Conservation (phyloP, 2,113 vertebrate genomes). For the Varanus komodoensis region DNA sequence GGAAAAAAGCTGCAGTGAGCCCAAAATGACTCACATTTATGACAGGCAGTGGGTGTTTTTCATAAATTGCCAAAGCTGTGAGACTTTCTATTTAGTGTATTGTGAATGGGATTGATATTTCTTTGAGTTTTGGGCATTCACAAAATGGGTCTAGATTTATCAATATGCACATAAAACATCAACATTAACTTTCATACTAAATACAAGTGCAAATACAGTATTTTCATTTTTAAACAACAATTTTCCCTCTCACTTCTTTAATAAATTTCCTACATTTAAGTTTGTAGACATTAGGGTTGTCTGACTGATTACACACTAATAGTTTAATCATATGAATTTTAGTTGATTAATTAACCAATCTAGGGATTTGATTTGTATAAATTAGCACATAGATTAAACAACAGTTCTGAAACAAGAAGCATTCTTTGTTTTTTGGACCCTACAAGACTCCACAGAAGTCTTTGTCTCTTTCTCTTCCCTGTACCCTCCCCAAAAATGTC, state of each 20-base stretch:
- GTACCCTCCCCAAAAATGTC: neutral
- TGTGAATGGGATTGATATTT: too few species aligned
- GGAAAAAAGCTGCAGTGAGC: too few species aligned
- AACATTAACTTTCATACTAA: neutral
- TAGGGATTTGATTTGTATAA: neutral
- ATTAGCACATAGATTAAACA: neutral
- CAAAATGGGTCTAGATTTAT: neutral
- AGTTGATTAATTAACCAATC: neutral
- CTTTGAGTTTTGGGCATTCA: neutral
- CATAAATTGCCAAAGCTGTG: too few species aligned
- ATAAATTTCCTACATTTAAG: neutral
- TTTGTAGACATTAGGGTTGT: neutral
- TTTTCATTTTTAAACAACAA: neutral
- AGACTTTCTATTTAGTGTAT: too few species aligned
- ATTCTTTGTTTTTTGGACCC: neutral
- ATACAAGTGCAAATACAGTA: neutral
- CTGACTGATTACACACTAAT: neutral
- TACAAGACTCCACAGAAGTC: neutral
- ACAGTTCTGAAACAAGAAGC: neutral
- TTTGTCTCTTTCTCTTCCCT: neutral
- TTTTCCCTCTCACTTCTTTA: neutral
- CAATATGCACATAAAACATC: neutral
- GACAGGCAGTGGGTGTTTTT: too few species aligned
- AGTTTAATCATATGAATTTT: neutral
- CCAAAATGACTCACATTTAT: too few species aligned